Conservation (phyloP, 2,797 vertebrate genomes). For the Geotrypetes seraphini region DNA sequence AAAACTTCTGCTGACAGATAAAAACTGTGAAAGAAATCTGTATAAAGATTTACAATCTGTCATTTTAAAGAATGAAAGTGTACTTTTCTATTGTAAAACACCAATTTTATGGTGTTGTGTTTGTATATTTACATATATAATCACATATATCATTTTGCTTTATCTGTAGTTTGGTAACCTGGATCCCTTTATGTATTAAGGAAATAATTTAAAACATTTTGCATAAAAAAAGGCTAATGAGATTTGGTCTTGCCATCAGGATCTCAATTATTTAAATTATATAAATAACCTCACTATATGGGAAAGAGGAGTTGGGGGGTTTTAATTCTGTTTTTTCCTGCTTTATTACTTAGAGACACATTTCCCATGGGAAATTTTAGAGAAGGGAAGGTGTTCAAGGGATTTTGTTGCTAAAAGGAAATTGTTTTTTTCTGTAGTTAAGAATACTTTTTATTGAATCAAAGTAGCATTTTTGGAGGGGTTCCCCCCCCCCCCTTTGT, state of each 20-base stretch:
- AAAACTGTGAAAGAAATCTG: constrained; percentile 33
- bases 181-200: constrained; percentile 14
- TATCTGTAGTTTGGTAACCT: constrained; percentile 7
- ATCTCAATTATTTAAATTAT: constrained; percentile 10
- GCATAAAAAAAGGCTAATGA: not conserved
- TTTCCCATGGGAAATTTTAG: not conserved
- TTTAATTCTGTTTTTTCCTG: not conserved
- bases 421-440: constrained; percentile 17
- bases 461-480: constrained; percentile 11
- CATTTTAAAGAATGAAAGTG: constrained; percentile 7
- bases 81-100: constrained; percentile 6
- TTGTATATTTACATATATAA: not conserved
- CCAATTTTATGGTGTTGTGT: constrained; percentile 4
- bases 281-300: constrained; percentile 5
- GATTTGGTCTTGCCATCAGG: not conserved
- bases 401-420: constrained; percentile 21
- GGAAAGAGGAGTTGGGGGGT: constrained; percentile 5
- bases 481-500: too few species aligned
- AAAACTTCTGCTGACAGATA: constrained; percentile 17
- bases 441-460: constrained; percentile 32
- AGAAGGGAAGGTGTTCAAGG: not conserved
- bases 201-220: constrained; percentile 12
- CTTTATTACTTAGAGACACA: too few species aligned
- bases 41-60: constrained; percentile 15
- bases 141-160: constrained; percentile 7